A percentile compares a stretch with the other conserved stretches of the same genome.
Evolutionary conservation across 2,888 invertebrate genomes (phyloP).

Genomic region (Neria commutata): DNA sequence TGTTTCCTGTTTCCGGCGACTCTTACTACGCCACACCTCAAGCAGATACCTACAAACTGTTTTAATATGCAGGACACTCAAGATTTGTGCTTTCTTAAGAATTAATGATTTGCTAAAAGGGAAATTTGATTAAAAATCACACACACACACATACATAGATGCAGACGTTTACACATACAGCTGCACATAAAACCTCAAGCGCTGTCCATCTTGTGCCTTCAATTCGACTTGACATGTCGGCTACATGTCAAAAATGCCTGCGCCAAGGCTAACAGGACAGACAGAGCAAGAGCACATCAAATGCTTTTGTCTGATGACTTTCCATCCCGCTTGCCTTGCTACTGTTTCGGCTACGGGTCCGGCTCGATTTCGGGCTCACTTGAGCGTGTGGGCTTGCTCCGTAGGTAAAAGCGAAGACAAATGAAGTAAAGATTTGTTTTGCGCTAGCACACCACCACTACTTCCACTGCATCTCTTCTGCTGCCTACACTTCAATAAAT

Average conservation of each 20-base stretch:
- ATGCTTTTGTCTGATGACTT: neutral
- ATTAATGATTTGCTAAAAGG: constrained; percentile 34
- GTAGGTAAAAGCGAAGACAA: constrained; percentile 27
- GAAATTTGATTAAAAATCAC: constrained; percentile 21
- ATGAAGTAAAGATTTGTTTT: constrained; percentile 34
- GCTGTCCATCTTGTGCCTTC: constrained; percentile 35
- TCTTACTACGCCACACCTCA: too few relatives aligned
- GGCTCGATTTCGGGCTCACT: neutral
- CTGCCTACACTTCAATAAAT: constrained; percentile 31
- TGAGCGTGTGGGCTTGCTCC: neutral
- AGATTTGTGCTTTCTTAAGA: constrained; percentile 24
- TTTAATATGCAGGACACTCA: neutral
- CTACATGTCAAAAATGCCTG: neutral
- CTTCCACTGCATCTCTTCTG: neutral
- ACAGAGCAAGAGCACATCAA: neutral
- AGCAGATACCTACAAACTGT: neutral
- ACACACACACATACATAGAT: constrained; percentile 1
- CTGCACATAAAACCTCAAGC: constrained; percentile 7
- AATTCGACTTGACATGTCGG: constrained; percentile 39
- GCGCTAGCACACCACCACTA: neutral
- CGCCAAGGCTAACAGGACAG: too few relatives aligned
- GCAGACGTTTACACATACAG: too few relatives aligned
- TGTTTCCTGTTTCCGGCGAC: too few relatives aligned
- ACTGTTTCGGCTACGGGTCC: neutral
- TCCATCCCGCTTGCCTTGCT: neutral